phyloP scores from a whole-genome alignment of 2,888 invertebrate genomes.

The Cephonodes hylas region DNA sequence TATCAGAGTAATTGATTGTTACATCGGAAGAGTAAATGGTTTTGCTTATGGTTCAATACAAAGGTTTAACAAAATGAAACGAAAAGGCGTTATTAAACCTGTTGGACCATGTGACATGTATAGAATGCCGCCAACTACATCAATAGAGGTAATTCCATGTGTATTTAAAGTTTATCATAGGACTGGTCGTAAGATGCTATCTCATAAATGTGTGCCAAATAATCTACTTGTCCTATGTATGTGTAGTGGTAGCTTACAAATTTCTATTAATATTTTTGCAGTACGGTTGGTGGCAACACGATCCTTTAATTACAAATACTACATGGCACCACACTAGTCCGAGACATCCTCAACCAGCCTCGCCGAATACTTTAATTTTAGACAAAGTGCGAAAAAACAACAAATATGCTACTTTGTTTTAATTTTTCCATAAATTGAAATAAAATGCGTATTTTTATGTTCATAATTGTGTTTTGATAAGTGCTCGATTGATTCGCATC shows the following conservation, averaged over 20 bases:
- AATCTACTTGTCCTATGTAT: too few relatives aligned
- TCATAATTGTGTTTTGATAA: too few relatives aligned
- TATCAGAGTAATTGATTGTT: constrained; percentile 71
- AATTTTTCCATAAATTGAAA: constrained; percentile 13
- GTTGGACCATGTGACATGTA: constrained; percentile 77
- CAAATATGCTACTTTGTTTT: constrained; percentile 70
- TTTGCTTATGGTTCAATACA: constrained; percentile 76
- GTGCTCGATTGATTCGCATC: background rate
- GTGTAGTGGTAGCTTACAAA: background rate
- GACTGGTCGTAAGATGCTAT: too few relatives aligned
- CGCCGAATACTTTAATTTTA: constrained; percentile 63
- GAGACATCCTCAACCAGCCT: constrained; percentile 61
- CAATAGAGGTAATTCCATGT: constrained; percentile 53
- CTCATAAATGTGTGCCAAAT: too few relatives aligned
- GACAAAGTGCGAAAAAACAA: constrained; percentile 65
- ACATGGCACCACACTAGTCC: constrained; percentile 67
- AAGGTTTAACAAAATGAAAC: constrained; percentile 72
- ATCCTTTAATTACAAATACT: constrained; percentile 52
- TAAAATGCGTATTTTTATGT: background rate
- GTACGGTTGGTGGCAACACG: constrained; percentile 77
- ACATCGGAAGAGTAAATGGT: constrained; percentile 77
- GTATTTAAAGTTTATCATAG: background rate
- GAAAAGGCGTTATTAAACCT: constrained; percentile 78
- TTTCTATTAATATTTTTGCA: constrained; percentile 33
- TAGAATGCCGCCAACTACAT: constrained; percentile 66